Conservation (phyloP, 2,113 vertebrate genomes). For the Engraulis encrasicolus region DNA sequence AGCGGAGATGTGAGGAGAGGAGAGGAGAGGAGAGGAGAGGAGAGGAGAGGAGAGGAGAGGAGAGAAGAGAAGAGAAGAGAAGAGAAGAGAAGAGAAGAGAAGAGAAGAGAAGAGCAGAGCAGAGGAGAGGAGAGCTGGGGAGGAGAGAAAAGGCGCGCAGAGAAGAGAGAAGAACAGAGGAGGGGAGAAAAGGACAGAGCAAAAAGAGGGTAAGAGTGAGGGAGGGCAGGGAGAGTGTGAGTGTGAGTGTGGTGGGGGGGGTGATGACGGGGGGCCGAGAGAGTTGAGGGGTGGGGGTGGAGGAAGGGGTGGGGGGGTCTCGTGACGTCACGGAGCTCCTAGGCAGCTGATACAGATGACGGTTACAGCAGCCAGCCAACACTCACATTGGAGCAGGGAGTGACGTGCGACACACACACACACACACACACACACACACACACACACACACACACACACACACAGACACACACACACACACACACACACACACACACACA, state of each 20-base stretch:
- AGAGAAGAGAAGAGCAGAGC: not conserved
- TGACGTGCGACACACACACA: not conserved
- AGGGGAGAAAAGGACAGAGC: too few relatives aligned
- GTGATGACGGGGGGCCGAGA: too few relatives aligned
- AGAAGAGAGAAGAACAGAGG: not conserved
- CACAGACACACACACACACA: too few relatives aligned
- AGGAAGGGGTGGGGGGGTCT: not conserved
- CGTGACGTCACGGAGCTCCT: not conserved
- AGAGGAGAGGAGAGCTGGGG: not conserved
- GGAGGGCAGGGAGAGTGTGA: too few relatives aligned
- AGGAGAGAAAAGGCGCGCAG: too few relatives aligned
- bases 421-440: too few relatives aligned
- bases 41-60: too few relatives aligned
- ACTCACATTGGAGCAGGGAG: not conserved
- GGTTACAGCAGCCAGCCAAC: not conserved
- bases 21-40: not conserved
- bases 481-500: too few relatives aligned
- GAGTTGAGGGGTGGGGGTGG: not conserved
- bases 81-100: not conserved
- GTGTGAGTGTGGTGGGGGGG: too few relatives aligned
- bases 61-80: too few relatives aligned
- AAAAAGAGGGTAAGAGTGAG: too few relatives aligned
- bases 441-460: too few relatives aligned
- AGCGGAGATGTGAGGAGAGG: not conserved
- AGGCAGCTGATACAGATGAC: conserved; percentile 9